Conservation (phyloP, 2,888 invertebrate genomes). For the Rambutsinella grinnellia region DNA sequence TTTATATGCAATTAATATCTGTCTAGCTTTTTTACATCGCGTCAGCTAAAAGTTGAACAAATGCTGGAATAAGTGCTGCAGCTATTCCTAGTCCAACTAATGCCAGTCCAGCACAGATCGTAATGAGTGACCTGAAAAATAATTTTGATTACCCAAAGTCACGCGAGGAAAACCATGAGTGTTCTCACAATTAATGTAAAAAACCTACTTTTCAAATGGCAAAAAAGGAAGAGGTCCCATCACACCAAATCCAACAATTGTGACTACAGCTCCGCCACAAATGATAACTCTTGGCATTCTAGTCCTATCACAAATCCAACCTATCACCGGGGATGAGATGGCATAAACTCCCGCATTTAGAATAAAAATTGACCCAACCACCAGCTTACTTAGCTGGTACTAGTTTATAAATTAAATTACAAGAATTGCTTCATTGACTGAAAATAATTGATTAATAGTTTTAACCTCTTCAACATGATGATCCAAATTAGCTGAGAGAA, state of each 20-base stretch:
- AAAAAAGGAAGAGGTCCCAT: slow-evolving; percentile 87
- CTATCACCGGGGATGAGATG: slow-evolving; percentile 82
- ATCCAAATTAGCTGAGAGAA: slow-evolving; percentile 72
- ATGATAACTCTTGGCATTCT: slow-evolving; percentile 78
- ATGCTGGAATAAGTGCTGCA: slow-evolving; percentile 88
- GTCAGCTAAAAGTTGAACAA: slow-evolving; percentile 84
- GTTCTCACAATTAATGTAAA: too few species aligned
- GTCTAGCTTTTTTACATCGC: slow-evolving; percentile 88
- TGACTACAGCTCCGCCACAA: slow-evolving; percentile 77
- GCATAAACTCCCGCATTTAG: slow-evolving; percentile 89
- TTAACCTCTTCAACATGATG: slow-evolving; percentile 70
- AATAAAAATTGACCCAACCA: slow-evolving; percentile 84
- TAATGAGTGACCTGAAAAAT: slow-evolving; percentile 75
- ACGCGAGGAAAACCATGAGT: too few species aligned
- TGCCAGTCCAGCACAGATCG: slow-evolving; percentile 79
- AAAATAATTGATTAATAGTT: too few species aligned
- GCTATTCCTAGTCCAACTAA: slow-evolving; percentile 87
- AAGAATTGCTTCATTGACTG: too few species aligned
- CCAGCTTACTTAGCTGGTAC: slow-evolving; percentile 77
- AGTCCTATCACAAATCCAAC: slow-evolving; percentile 83
- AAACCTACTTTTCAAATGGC: slow-evolving; percentile 74
- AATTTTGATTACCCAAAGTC: neutral
- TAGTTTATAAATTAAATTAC: too few species aligned
- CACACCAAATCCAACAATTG: slow-evolving; percentile 79
- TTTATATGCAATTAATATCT: too few species aligned